A percentile compares a stretch with the other conserved stretches of the same genome.
phyloP scores from a whole-genome alignment of 2,888 invertebrate genomes.

The Horisme vitalbata region DNA sequence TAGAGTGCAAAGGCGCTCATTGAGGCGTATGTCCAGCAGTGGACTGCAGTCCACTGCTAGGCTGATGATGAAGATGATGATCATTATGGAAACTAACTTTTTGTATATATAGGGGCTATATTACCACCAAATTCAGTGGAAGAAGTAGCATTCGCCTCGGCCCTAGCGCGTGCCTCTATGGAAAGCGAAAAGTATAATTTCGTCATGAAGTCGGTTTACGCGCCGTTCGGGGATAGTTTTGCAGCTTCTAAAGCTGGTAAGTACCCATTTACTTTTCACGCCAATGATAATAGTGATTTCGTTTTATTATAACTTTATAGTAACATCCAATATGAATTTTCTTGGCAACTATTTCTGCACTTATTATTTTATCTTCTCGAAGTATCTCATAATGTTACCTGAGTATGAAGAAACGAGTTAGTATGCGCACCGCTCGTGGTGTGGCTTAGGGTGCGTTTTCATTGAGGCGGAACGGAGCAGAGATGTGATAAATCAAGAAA shows the following conservation, averaged over 20 bases:
- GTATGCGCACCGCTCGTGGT: too few relatives aligned
- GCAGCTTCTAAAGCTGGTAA: conserved; percentile 71
- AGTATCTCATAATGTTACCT: too few relatives aligned
- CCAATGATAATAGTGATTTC: conserved; percentile 19
- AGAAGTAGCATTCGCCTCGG: conserved; percentile 69
- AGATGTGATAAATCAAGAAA: too few relatives aligned
- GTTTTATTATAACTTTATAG: conserved; percentile 12
- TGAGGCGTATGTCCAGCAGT: too few relatives aligned
- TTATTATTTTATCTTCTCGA: too few relatives aligned
- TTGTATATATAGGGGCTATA: conserved; percentile 59
- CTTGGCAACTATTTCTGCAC: not conserved
- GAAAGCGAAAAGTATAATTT: conserved; percentile 67
- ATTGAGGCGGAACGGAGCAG: too few relatives aligned
- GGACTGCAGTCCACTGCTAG: too few relatives aligned
- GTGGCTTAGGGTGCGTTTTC: too few relatives aligned
- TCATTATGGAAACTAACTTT: not conserved
- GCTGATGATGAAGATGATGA: too few relatives aligned
- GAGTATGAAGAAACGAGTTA: too few relatives aligned
- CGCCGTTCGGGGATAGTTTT: conserved; percentile 65
- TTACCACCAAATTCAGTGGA: conserved; percentile 66
- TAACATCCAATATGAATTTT: conserved; percentile 4
- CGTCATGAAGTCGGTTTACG: conserved; percentile 57
- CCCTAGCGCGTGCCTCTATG: conserved; percentile 67
- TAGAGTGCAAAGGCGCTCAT: too few relatives aligned
- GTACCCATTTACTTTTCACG: conserved; percentile 18